Percentiles rank a stretch among this genome's conserved stretches.
Conservation (phyloP, 2,113 vertebrate species). For the Odobenus rosmarus region DNA sequence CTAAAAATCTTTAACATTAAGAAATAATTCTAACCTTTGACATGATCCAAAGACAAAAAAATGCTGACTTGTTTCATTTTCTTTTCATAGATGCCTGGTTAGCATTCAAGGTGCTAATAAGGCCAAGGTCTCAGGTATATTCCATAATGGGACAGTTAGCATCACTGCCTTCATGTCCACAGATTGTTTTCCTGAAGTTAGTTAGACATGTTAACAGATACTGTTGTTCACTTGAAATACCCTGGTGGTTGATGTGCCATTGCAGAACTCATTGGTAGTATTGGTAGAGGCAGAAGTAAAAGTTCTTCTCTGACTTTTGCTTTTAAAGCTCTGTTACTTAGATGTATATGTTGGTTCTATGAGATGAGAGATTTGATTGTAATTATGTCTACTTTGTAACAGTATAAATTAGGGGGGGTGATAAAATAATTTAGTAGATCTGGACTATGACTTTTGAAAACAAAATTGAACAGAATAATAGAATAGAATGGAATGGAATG, state of each 20-base stretch:
- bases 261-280: background rate
- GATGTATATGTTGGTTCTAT: background rate
- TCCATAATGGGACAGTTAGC: background rate
- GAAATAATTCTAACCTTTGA: slow-evolving; percentile 43
- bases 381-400: background rate
- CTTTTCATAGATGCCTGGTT: background rate
- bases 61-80: slow-evolving; percentile 6
- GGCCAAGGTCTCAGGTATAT: background rate
- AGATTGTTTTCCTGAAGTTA: background rate
- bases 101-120: background rate
- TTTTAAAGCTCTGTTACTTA: background rate
- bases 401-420: slow-evolving; percentile 36
- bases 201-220: background rate
- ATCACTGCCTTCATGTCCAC: background rate
- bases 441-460: slow-evolving; percentile 31
- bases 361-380: background rate
- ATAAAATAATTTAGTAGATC: slow-evolving; percentile 21
- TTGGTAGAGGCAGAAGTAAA: background rate
- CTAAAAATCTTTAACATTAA: background rate
- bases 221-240: background rate
- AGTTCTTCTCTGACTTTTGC: background rate
- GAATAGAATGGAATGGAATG: background rate
- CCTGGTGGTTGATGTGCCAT: background rate
- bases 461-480: slow-evolving; percentile 10
- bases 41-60: background rate